These are phyloP conservation scores for Tiphia femorata DNA, from an alignment of 2,888 invertebrate species.

Conservation along the genomic window DNA sequence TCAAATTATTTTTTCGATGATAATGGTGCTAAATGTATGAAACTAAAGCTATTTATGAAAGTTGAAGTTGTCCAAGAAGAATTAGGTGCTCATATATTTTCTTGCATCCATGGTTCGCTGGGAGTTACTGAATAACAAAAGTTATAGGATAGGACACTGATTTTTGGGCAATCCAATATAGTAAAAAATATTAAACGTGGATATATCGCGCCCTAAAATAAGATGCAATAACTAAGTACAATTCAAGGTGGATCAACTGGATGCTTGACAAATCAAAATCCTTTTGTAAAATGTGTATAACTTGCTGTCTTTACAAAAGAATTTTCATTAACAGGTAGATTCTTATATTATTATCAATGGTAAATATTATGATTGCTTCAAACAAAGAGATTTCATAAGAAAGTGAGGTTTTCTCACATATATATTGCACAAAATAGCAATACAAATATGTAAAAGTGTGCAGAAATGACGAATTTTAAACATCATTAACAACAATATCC, in stretches of 20 bases:
- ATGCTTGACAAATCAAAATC: conserved; percentile 58
- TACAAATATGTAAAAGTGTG: neutral
- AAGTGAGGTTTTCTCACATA: conserved; percentile 17
- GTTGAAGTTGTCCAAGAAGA: conserved; percentile 37
- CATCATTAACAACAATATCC: neutral
- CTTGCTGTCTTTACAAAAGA: conserved; percentile 45
- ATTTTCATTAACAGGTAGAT: conserved; percentile 39
- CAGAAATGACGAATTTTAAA: neutral
- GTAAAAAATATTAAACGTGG: conserved; percentile 31
- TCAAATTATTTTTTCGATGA: conserved; percentile 53
- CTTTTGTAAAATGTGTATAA: conserved; percentile 47
- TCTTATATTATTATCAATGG: conserved; percentile 29
- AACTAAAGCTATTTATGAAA: conserved; percentile 45
- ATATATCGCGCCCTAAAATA: conserved; percentile 45
- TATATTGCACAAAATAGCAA: conserved; percentile 5
- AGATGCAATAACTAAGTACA: conserved; percentile 63
- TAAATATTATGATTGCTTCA: conserved; percentile 40
- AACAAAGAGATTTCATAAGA: conserved; percentile 47
- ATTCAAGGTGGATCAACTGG: conserved; percentile 56
- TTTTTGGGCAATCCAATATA: conserved; percentile 59
- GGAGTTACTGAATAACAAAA: conserved; percentile 38
- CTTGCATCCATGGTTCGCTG: conserved; percentile 47
- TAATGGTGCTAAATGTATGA: conserved; percentile 56
- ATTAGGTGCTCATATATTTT: conserved; percentile 57
- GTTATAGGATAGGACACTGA: conserved; percentile 34